A percentile compares a stretch with the other conserved stretches of the same genome.
phyloP scores from a whole-genome alignment of 2,888 invertebrate genomes.

The Mystacides longicornis region DNA sequence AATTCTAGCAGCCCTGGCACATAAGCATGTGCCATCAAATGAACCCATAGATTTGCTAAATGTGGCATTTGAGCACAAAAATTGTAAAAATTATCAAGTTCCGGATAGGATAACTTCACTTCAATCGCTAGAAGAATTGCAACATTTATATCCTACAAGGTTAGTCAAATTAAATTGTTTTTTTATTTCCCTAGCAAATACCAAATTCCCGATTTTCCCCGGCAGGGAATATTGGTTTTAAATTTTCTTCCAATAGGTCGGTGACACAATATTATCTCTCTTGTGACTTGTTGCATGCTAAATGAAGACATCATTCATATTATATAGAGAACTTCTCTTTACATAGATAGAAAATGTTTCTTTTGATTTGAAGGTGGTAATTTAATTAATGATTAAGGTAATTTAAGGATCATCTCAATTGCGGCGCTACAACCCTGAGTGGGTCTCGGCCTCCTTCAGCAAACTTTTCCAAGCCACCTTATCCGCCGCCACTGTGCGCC shows the following conservation, averaged over 20 bases:
- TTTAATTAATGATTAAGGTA: too few species aligned
- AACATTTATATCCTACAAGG: slow-evolving; percentile 57
- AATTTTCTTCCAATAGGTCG: neutral
- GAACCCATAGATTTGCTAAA: slow-evolving; percentile 86
- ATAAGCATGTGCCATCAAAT: slow-evolving; percentile 55
- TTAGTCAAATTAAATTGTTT: slow-evolving; percentile 26
- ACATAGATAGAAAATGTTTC: too few species aligned
- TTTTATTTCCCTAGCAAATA: neutral
- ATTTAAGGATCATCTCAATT: too few species aligned
- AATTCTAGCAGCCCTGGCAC: slow-evolving; percentile 74
- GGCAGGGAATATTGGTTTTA: neutral
- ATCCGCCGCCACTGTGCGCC: too few species aligned
- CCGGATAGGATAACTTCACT: slow-evolving; percentile 80
- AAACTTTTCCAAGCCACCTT: too few species aligned
- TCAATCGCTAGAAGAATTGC: slow-evolving; percentile 62
- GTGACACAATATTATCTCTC: neutral
- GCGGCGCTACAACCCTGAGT: too few species aligned
- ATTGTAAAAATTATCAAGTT: slow-evolving; percentile 50
- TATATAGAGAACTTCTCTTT: too few species aligned
- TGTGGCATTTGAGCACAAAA: slow-evolving; percentile 75
- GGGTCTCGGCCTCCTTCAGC: too few species aligned
- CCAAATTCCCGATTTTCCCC: neutral
- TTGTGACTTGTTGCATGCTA: too few species aligned
- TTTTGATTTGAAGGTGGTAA: too few species aligned
- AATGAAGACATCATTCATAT: too few species aligned